phyloP scores from a whole-genome alignment of 2,888 invertebrate species.

The Clusia tigrina region DNA sequence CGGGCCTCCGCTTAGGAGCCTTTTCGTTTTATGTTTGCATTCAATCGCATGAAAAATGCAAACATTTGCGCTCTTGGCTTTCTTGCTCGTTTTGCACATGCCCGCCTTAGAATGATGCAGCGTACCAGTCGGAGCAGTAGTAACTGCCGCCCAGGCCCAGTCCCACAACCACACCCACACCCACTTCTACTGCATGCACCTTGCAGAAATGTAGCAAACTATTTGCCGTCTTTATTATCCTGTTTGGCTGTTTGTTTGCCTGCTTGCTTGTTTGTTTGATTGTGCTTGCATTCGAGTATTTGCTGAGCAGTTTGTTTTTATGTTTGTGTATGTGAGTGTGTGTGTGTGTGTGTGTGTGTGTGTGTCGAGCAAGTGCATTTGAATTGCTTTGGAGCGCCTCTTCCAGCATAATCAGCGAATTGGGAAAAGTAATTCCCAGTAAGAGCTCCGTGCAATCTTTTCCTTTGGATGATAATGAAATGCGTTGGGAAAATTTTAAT shows the following conservation, averaged over 20 bases:
- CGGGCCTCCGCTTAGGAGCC: conserved; percentile 18
- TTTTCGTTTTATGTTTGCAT: conserved; percentile 37
- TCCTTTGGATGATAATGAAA: neutral
- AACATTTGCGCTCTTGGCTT: conserved; percentile 37
- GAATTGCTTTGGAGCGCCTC: neutral
- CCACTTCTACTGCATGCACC: neutral
- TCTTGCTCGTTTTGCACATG: no score
- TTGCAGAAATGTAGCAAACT: conserved; percentile 19
- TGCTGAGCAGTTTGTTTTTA: conserved; percentile 11
- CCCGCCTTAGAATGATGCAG: no score
- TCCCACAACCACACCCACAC: neutral
- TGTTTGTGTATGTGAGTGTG: no score
- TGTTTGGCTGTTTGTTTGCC: conserved; percentile 28
- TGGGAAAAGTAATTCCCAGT: neutral
- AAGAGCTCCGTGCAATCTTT: neutral
- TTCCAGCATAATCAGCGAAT: neutral
- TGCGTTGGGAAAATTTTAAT: neutral
- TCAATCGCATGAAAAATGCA: conserved; percentile 44
- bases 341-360: no score
- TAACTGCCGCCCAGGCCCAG: neutral
- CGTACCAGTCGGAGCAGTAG: neutral
- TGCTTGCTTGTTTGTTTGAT: neutral
- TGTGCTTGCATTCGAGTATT: neutral
- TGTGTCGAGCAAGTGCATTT: conserved; percentile 21
- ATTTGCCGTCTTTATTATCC: conserved; percentile 37